Evolutionary conservation across 2,113 vertebrate species (phyloP).

Genomic region (Microtus montanus): DNA sequence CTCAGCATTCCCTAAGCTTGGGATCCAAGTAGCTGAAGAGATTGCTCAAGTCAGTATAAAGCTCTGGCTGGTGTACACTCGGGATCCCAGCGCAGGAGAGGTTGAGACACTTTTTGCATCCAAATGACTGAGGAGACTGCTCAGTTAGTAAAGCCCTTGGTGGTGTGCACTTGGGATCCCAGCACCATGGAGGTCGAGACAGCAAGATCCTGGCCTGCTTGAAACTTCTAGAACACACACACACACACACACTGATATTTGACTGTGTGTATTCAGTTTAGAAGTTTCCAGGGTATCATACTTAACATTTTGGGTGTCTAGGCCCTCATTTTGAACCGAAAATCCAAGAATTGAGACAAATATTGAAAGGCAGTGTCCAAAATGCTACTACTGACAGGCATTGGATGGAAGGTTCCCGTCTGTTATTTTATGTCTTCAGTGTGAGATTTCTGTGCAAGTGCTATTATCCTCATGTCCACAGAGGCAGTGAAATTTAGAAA

Average conservation of each 20-base stretch:
- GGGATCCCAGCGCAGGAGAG: not conserved
- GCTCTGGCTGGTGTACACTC: not conserved
- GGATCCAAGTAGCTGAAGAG: not conserved
- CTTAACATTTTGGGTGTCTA: not conserved
- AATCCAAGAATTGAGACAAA: not conserved
- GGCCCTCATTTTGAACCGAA: not conserved
- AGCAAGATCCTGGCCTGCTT: not conserved
- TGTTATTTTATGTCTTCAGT: not conserved
- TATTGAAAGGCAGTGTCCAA: not conserved
- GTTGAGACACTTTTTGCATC: no score
- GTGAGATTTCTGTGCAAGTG: not conserved
- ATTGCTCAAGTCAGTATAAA: not conserved
- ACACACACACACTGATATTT: not conserved
- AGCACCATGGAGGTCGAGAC: not conserved
- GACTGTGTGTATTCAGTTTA: not conserved
- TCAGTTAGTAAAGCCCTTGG: not conserved
- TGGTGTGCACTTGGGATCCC: not conserved
- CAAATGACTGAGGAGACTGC: not conserved
- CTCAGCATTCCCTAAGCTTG: conserved; percentile 20
- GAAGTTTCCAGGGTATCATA: not conserved
- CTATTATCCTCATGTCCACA: not conserved
- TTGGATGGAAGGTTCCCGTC: not conserved
- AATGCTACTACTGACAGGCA: not conserved
- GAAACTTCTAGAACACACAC: not conserved
- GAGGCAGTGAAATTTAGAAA: not conserved